These are phyloP conservation scores for Zosterops borbonicus DNA, from an alignment of 2,113 vertebrate genomes.

Conservation along the genomic window DNA sequence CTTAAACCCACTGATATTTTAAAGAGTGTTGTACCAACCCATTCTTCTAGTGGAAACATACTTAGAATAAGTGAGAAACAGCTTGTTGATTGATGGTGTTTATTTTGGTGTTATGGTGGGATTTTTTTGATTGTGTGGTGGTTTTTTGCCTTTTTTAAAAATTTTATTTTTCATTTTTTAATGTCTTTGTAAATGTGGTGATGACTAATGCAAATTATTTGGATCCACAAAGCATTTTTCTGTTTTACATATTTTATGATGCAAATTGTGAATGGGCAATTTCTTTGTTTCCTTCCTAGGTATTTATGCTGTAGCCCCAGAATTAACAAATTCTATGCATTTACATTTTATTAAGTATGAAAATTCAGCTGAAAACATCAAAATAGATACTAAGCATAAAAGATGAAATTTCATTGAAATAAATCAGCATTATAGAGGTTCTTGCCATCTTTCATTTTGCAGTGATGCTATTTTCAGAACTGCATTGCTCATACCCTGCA, in stretches of 20 bases:
- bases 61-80: not conserved
- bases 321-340: not conserved
- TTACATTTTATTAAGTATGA: not conserved
- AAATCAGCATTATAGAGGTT: constrained; percentile 32
- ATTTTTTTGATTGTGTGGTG: not conserved
- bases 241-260: not conserved
- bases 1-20: not conserved
- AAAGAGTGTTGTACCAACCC: not conserved
- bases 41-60: not conserved
- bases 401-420: constrained; percentile 22
- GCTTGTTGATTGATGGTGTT: not conserved
- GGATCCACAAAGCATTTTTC: not conserved
- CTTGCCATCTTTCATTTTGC: constrained; percentile 60
- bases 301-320: not conserved
- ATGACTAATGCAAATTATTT: not conserved
- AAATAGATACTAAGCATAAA: not conserved
- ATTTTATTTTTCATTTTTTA: not conserved
- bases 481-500: constrained; percentile 63
- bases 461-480: constrained; percentile 65
- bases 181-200: not conserved
- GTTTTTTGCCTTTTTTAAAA: no score
- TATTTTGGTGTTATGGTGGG: not conserved
- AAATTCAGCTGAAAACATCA: not conserved
- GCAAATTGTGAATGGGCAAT: not conserved
- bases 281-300: not conserved